Percentiles rank a stretch among this genome's conserved stretches.
phyloP scores from a whole-genome alignment of 2,113 vertebrate genomes.

The Penelope pileata region DNA sequence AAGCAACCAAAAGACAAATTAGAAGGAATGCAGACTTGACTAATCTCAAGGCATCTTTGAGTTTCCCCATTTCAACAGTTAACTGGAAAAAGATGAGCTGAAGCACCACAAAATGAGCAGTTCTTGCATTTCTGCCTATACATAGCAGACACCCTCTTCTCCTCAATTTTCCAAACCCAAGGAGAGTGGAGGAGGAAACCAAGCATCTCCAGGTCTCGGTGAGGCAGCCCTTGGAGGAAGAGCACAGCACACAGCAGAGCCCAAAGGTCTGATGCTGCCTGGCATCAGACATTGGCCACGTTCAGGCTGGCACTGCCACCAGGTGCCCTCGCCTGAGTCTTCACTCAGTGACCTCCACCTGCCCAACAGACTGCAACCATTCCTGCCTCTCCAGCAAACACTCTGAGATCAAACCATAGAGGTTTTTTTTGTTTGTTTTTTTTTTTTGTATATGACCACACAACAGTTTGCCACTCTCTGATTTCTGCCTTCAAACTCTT shows the following conservation, averaged over 20 bases:
- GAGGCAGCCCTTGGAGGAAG: background rate
- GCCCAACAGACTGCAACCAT: background rate
- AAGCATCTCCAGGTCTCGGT: background rate
- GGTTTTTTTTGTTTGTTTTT: background rate
- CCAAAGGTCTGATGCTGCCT: background rate
- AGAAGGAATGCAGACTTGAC: background rate
- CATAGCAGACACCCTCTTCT: background rate
- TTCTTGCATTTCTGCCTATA: background rate
- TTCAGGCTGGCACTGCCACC: background rate
- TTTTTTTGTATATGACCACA: background rate
- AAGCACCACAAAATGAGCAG: slow-evolving; percentile 42
- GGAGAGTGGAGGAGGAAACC: background rate
- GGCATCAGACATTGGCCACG: accelerated
- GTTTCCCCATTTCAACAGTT: background rate
- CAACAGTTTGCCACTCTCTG: background rate
- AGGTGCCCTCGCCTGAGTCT: background rate
- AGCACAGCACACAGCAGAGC: accelerated
- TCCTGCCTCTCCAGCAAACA: background rate
- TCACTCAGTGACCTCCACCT: background rate
- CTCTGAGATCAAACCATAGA: background rate
- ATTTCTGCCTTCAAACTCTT: slow-evolving; percentile 43
- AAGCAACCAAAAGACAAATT: slow-evolving; percentile 9
- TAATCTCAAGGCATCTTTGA: background rate
- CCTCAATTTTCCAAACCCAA: background rate
- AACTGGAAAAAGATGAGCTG: background rate